Evolutionary conservation across 1,140 invertebrate species (phyloP), one percentile per base, ranked within the genome.

Genomic region (Ruditapes philippinarum): DNA sequence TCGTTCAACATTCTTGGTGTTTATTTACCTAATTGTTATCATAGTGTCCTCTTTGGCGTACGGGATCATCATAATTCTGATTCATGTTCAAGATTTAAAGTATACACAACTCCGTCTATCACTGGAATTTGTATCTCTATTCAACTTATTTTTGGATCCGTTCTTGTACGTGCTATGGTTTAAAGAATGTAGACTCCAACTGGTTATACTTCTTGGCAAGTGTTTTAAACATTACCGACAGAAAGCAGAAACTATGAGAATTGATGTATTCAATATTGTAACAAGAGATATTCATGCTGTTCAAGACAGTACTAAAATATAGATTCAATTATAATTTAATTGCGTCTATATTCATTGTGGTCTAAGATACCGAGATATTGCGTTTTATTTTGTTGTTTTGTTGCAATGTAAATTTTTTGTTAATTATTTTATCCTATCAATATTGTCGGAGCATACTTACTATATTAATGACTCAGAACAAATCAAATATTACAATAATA

Each of bases 251-350:
- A 3, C n/a, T 25, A 81, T 81, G 79, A n/a, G 57, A 65, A 62
- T 81, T 12, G 79, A 81, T 14, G 33, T 81, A 12, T 65, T n/a
- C 28, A 60, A 81, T 38, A 81, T 81, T 62, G 79, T 81, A 3
- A 65, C 42, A 54, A 54, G 42, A 45, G 42, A 45, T n/a, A n/a
- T n/a, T n/a, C n/a, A n/a, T n/a, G n/a, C n/a, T n/a, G n/a, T n/a
- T n/a, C n/a, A n/a, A n/a, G n/a, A n/a, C n/a, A n/a, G n/a, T n/a
- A n/a, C n/a, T n/a, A n/a, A n/a, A n/a, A n/a, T n/a, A n/a, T n/a
- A n/a, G n/a, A n/a, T n/a, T n/a, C n/a, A n/a, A n/a, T n/a, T n/a
- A n/a, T n/a, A n/a, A n/a, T n/a, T n/a, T n/a, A n/a, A n/a, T n/a
- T n/a, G n/a, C n/a, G n/a, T n/a, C n/a, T n/a, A n/a, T n/a, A n/a